These are phyloP conservation scores for Anguilla megastoma DNA, from an alignment of 2,797 vertebrate genomes.

Conservation along the genomic window DNA sequence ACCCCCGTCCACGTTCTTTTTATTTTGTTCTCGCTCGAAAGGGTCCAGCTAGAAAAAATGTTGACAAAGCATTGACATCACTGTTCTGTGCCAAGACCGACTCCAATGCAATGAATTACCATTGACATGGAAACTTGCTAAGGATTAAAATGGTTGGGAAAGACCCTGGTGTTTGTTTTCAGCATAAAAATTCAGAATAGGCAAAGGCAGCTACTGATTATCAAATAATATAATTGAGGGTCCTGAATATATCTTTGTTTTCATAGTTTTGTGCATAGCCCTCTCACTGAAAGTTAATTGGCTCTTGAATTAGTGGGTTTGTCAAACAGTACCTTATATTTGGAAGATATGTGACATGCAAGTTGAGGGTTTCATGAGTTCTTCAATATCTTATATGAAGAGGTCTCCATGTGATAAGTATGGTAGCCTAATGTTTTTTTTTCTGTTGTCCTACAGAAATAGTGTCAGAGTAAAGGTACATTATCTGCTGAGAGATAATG, in stretches of 20 bases:
- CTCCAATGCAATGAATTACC: conserved; percentile 14
- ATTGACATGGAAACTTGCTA: conserved; percentile 12
- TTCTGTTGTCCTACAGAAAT: conserved; percentile 32
- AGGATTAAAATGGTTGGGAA: conserved; percentile 9
- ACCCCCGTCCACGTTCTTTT: neutral
- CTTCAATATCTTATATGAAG: neutral
- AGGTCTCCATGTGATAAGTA: conserved; percentile 39
- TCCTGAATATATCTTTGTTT: neutral
- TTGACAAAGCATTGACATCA: neutral
- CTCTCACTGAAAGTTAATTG: conserved; percentile 48
- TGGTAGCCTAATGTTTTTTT: conserved; percentile 42
- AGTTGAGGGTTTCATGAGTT: neutral
- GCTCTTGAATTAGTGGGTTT: conserved; percentile 35
- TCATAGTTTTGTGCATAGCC: conserved; percentile 6
- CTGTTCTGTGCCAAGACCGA: neutral
- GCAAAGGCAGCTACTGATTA: conserved; percentile 7
- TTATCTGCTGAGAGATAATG: conserved; percentile 26
- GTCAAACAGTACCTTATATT: conserved; percentile 30
- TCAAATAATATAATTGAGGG: conserved; percentile 7
- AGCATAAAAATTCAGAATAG: conserved; percentile 21
- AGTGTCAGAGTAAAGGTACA: conserved; percentile 35
- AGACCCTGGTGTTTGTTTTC: conserved; percentile 19
- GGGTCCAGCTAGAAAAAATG: conserved; percentile 5
- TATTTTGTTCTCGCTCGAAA: conserved; percentile 19
- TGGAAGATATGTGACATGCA: neutral